Conservation (phyloP, 2,113 vertebrate genomes). For the Calypte anna region DNA sequence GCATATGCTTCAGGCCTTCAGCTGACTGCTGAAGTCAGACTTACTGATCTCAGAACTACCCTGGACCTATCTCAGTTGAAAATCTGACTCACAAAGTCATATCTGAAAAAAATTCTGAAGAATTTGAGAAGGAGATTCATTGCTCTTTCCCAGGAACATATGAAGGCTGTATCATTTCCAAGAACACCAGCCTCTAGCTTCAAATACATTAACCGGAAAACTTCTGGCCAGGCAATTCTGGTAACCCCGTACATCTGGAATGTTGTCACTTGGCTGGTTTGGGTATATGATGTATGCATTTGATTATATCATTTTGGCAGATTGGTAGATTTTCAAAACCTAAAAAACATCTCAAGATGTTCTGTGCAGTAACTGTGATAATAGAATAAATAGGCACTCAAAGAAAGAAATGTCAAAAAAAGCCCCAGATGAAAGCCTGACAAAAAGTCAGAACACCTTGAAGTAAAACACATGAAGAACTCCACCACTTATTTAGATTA, state of each 20-base stretch:
- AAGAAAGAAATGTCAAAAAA: neutral
- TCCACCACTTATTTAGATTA: neutral
- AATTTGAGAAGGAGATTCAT: neutral
- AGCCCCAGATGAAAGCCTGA: neutral
- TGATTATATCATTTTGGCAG: neutral
- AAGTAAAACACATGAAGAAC: neutral
- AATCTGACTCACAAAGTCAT: neutral
- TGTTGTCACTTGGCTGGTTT: neutral
- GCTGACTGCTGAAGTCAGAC: neutral
- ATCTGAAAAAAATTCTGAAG: neutral
- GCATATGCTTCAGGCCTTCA: neutral
- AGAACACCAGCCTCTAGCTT: neutral
- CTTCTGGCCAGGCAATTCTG: neutral
- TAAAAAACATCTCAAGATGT: neutral
- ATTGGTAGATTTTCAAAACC: fast-evolving
- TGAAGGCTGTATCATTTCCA: neutral
- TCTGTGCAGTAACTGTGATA: neutral
- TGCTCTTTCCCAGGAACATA: neutral
- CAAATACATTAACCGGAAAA: neutral
- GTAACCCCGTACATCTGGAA: neutral
- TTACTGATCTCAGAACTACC: neutral
- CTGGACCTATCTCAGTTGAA: neutral
- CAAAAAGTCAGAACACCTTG: neutral
- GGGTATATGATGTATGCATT: neutral
- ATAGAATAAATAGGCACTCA: neutral